Conservation (phyloP, 2,888 invertebrate genomes). For the Rambutsinella grinnellia region DNA sequence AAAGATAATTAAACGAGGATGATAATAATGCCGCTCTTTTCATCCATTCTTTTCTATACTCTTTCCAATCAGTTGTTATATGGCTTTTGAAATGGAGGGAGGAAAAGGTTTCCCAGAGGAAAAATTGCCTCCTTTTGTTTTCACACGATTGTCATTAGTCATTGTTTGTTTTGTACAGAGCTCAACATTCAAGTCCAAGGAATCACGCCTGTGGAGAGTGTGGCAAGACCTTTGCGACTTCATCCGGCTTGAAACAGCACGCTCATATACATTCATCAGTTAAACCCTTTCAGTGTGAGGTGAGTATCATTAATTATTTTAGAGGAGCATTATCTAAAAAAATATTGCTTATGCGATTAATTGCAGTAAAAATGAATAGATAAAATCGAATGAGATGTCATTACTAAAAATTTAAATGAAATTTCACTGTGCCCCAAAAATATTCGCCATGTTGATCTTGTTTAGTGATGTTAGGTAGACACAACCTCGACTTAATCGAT, state of each 20-base stretch:
- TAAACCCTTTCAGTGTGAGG: slow-evolving; percentile 95
- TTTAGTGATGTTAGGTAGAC: too few relatives aligned
- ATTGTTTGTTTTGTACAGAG: slow-evolving; percentile 76
- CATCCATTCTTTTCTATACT: background rate
- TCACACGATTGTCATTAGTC: too few relatives aligned
- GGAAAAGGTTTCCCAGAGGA: slow-evolving; percentile 35
- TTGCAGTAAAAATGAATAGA: too few relatives aligned
- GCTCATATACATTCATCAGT: slow-evolving; percentile 98
- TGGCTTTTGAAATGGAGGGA: background rate
- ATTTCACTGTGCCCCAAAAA: background rate
- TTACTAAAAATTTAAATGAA: too few relatives aligned
- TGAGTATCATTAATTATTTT: slow-evolving; percentile 36
- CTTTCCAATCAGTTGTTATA: slow-evolving; percentile 2
- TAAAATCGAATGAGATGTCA: too few relatives aligned
- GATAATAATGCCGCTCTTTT: too few relatives aligned
- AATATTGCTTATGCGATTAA: too few relatives aligned
- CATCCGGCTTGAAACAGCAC: slow-evolving; percentile 98
- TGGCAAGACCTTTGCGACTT: slow-evolving; percentile 98
- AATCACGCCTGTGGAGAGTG: slow-evolving; percentile 98
- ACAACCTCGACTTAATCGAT: too few relatives aligned
- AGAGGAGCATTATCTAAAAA: too few relatives aligned
- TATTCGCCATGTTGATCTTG: too few relatives aligned
- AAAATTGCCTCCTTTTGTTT: slow-evolving; percentile 18
- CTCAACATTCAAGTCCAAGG: slow-evolving; percentile 94
- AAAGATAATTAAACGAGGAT: slow-evolving; percentile 27